Percentiles rank a stretch among this genome's conserved stretches.
Conservation (phyloP, 2,888 invertebrate species). For the Anticlea derivata region DNA sequence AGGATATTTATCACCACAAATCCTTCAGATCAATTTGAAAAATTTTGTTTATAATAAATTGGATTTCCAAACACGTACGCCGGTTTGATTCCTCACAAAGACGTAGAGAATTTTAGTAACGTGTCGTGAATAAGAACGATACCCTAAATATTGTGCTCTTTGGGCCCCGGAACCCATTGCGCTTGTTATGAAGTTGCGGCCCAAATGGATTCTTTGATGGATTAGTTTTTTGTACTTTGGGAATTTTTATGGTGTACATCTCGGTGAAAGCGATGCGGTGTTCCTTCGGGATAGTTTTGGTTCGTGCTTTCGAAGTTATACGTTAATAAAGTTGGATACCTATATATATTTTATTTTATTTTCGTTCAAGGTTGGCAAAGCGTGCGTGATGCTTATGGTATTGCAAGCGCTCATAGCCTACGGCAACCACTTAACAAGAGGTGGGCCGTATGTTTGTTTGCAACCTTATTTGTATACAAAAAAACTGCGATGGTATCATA, state of each 20-base stretch:
- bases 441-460: too few relatives aligned
- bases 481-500: too few relatives aligned
- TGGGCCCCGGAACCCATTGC: slow-evolving; percentile 34
- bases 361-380: too few relatives aligned
- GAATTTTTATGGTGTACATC: slow-evolving; percentile 7
- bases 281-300: neutral
- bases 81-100: slow-evolving; percentile 58
- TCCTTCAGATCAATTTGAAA: slow-evolving; percentile 44
- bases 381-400: too few relatives aligned
- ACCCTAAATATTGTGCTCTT: slow-evolving; percentile 27
- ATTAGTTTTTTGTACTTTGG: slow-evolving; percentile 36
- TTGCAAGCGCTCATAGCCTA: too few relatives aligned
- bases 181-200: slow-evolving; percentile 32
- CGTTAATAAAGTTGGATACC: neutral
- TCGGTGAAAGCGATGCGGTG: neutral
- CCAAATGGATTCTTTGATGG: slow-evolving; percentile 62
- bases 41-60: slow-evolving; percentile 55
- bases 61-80: slow-evolving; percentile 60
- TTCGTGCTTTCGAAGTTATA: neutral
- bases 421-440: too few relatives aligned
- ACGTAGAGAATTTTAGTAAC: slow-evolving; percentile 45
- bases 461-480: too few relatives aligned
- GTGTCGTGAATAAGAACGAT: slow-evolving; percentile 59
- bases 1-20: slow-evolving; percentile 24
- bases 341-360: too few relatives aligned